Evolutionary conservation across 2,888 invertebrate species (phyloP).

Genomic region (Vanessa cardui): DNA sequence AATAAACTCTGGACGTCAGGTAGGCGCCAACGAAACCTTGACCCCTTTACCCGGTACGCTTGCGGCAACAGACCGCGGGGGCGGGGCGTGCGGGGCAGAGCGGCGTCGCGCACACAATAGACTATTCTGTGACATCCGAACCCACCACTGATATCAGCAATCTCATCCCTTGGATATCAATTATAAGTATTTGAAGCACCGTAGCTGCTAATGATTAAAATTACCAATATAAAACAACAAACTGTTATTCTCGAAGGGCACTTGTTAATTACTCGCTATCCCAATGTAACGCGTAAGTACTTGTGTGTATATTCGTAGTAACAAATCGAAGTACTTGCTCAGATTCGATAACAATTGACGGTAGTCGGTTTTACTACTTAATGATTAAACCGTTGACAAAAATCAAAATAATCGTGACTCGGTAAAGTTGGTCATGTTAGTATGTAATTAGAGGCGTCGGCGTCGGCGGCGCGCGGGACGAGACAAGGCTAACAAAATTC

Average conservation of each 20-base stretch:
- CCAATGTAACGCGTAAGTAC: too few species aligned
- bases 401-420: constrained; percentile 63
- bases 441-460: constrained; percentile 73
- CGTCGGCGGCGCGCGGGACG: constrained; percentile 54
- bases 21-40: constrained; percentile 74
- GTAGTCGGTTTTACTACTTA: constrained; percentile 33
- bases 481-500: constrained; percentile 69
- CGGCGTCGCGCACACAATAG: constrained; percentile 57
- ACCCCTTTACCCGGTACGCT: constrained; percentile 63
- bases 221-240: too few species aligned
- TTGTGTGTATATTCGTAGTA: too few species aligned
- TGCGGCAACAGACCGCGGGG: constrained; percentile 44
- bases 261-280: too few species aligned
- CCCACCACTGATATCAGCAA: constrained; percentile 39
- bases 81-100: constrained; percentile 41
- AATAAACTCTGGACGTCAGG: constrained; percentile 60
- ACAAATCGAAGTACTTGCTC: neutral
- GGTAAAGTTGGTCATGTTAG: constrained; percentile 70
- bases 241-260: too few species aligned
- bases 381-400: constrained; percentile 58
- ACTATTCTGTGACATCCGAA: constrained; percentile 72
- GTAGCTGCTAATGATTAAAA: too few species aligned
- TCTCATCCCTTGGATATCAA: constrained; percentile 39
- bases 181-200: neutral
- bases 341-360: neutral